Percentiles rank a stretch among this genome's conserved stretches.
phyloP scores from a whole-genome alignment of 2,888 invertebrate genomes.

The Pherbina coryleti region DNA sequence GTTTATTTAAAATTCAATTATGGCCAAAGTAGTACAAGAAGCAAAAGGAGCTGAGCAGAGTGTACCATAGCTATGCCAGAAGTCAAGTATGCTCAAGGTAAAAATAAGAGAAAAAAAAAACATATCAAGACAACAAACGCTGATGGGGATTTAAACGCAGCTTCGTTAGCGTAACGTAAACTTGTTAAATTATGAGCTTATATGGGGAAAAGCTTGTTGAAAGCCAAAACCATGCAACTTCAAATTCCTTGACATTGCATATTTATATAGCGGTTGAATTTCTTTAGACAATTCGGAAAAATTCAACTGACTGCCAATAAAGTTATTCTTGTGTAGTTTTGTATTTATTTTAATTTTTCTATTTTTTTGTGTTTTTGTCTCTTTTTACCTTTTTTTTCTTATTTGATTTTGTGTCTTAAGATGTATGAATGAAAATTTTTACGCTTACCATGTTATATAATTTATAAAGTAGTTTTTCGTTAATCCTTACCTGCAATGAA shows the following conservation, averaged over 20 bases:
- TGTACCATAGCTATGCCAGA: neutral
- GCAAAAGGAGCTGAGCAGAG: neutral
- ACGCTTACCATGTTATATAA: constrained; percentile 67
- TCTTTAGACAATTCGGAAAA: no score
- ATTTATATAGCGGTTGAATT: no score
- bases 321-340: neutral
- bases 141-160: constrained; percentile 27
- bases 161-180: no score
- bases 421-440: neutral
- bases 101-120: neutral
- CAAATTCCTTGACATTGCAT: no score
- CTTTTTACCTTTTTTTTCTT: no score
- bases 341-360: neutral
- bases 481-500: constrained; percentile 67
- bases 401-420: no score
- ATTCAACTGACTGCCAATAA: no score
- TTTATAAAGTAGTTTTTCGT: constrained; percentile 66
- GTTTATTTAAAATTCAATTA: constrained; percentile 70
- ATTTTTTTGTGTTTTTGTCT: no score
- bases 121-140: neutral
- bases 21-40: constrained; percentile 43
- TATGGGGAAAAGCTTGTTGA: no score
- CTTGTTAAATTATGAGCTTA: no score
- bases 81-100: neutral
- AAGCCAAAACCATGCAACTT: no score